Evolutionary conservation across 1,140 invertebrate genomes (phyloP), one percentile per base, ranked within the genome.

Genomic region (Drosophila subpulchrella): DNA sequence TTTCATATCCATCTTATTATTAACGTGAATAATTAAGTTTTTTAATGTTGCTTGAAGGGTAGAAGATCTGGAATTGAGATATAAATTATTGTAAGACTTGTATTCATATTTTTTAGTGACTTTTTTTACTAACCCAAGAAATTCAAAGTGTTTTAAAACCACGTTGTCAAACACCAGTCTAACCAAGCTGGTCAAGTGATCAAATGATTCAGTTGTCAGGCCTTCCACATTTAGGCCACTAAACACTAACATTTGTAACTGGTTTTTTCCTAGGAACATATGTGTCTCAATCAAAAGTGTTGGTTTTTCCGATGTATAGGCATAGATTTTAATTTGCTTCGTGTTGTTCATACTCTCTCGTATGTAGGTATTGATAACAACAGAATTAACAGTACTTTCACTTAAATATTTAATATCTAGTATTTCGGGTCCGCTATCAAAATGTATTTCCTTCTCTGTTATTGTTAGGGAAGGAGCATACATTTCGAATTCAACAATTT

Each of bases 61-160:
- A 4, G 10, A 7, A 27, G 62, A 65, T 8, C 62, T 65, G 32
- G 20, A 65, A 46, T 2, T 24, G 3, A 15, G 0, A n/a, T 20
- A 8, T 12, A n/a, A 13, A 17, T 32, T 36, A 15, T 3, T 12
- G 0, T 32, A 20, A 20, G 5, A 6, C 4, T 5, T 4, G 8
- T 7, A 20, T 2, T 1, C 10, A 13, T 39, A 8, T 3, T 11
- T 20, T 20, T 20, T 20, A 20, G 20, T 20, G 20, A 20, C 20
- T 27, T 5, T 5, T 34, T 34, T 50, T 38, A 61, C 62, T 12
- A 10, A 47, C 62, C 59, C 30, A 11, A 47, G 13, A 10, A 47
- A 66, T 2, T 11, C 11, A 4, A 38, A 24, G 47, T 66, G 11
- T n/a, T 30, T 4, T 3, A 66, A 11, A 7, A 13, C 11, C 0